These are phyloP conservation scores for Hirtodrosophila alboralis DNA, from an alignment of 2,888 invertebrate species.

Conservation along the genomic window DNA sequence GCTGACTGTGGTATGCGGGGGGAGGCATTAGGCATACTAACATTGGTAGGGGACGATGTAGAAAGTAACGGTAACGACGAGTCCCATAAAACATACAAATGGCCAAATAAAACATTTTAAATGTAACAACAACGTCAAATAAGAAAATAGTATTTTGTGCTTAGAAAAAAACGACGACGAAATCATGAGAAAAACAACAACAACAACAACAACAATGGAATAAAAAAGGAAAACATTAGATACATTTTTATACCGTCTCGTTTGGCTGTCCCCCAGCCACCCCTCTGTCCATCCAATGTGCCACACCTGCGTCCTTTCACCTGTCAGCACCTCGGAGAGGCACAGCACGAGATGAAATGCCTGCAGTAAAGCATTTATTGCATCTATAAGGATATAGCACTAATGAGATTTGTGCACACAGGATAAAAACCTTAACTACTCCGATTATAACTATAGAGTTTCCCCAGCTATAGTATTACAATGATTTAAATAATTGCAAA, in stretches of 20 bases:
- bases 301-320: not conserved
- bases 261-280: slow-evolving; percentile 4
- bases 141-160: slow-evolving; percentile 75
- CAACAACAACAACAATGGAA: slow-evolving; percentile 28
- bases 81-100: slow-evolving; percentile 79
- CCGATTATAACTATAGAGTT: no score
- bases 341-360: not conserved
- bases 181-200: slow-evolving; percentile 20
- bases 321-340: not conserved
- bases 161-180: slow-evolving; percentile 38
- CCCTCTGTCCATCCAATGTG: not conserved
- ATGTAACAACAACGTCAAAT: slow-evolving; percentile 70
- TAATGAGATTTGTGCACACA: no score
- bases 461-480: no score
- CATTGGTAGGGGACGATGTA: slow-evolving; percentile 19
- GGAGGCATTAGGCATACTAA: slow-evolving; percentile 10
- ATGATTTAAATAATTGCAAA: no score
- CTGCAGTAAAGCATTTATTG: slow-evolving; percentile 6
- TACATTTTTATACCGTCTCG: slow-evolving; percentile 60
- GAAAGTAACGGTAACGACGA: slow-evolving; percentile 59
- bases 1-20: no score
- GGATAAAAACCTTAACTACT: no score
- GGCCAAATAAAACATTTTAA: slow-evolving; percentile 81
- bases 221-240: slow-evolving; percentile 56
- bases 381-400: slow-evolving; percentile 1